Conservation (phyloP, 2,888 invertebrate genomes). For the Melinaea menophilus region DNA sequence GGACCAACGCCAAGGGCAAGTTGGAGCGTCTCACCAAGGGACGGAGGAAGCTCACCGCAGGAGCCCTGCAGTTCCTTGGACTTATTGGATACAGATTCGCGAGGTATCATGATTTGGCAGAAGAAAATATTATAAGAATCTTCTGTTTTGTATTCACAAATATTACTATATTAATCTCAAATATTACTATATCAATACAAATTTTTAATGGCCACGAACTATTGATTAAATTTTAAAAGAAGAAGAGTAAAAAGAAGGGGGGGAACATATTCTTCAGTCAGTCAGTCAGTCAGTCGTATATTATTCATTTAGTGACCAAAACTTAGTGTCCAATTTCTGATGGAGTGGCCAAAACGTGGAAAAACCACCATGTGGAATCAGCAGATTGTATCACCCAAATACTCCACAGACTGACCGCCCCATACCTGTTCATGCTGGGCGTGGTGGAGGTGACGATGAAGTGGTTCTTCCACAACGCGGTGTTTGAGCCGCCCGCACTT, state of each 20-base stretch:
- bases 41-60: constrained; percentile 79
- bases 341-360: no score
- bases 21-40: constrained; percentile 82
- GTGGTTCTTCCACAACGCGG: constrained; percentile 88
- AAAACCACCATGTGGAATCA: no score
- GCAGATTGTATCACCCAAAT: background rate
- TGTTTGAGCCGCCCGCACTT: constrained; percentile 89
- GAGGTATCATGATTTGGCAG: constrained; percentile 63
- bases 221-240: no score
- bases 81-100: constrained; percentile 87
- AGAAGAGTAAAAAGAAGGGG: no score
- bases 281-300: no score
- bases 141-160: background rate
- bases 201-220: no score
- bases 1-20: constrained; percentile 85
- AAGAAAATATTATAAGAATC: background rate
- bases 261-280: no score
- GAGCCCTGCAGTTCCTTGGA: constrained; percentile 84
- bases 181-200: background rate
- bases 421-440: constrained; percentile 89
- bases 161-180: background rate
- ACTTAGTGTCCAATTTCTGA: no score
- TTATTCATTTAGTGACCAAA: no score
- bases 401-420: constrained; percentile 82
- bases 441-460: constrained; percentile 91